phyloP scores from a whole-genome alignment of 2,113 vertebrate species.

The Cervus canadensis region DNA sequence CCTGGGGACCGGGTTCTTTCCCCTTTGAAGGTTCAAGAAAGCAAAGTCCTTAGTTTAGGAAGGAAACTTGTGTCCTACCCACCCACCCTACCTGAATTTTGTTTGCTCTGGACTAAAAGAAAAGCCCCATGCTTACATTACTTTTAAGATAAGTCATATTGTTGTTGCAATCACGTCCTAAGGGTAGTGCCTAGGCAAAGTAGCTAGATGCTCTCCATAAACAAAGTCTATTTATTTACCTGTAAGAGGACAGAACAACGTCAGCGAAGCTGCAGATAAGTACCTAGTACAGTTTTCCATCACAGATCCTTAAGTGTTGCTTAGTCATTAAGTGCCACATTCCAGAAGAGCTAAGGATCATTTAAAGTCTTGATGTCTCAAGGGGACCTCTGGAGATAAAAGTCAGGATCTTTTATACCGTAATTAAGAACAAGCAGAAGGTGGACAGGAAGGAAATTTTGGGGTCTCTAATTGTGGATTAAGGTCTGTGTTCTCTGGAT shows the following conservation, averaged over 20 bases:
- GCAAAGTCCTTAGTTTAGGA: background rate
- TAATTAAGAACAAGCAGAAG: background rate
- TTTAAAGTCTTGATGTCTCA: background rate
- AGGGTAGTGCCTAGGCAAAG: background rate
- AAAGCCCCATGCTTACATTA: background rate
- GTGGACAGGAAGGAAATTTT: background rate
- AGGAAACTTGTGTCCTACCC: rapidly evolving
- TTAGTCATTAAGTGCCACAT: background rate
- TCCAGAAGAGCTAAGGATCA: background rate
- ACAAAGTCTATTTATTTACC: background rate
- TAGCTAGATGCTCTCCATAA: background rate
- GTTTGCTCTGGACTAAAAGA: background rate
- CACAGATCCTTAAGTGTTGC: background rate
- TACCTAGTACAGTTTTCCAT: background rate
- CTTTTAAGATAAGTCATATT: background rate
- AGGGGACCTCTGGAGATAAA: background rate
- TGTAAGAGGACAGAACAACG: background rate
- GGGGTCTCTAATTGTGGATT: background rate
- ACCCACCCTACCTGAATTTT: too few relatives aligned
- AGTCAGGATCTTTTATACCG: background rate
- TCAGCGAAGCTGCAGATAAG: background rate
- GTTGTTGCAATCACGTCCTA: background rate
- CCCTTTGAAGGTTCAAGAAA: background rate
- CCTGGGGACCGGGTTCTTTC: too few relatives aligned
- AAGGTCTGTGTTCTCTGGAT: background rate